Base-by-base conservation (phyloP, 2,113 vertebrate species). In the Sylvia atricapilla region DNA sequence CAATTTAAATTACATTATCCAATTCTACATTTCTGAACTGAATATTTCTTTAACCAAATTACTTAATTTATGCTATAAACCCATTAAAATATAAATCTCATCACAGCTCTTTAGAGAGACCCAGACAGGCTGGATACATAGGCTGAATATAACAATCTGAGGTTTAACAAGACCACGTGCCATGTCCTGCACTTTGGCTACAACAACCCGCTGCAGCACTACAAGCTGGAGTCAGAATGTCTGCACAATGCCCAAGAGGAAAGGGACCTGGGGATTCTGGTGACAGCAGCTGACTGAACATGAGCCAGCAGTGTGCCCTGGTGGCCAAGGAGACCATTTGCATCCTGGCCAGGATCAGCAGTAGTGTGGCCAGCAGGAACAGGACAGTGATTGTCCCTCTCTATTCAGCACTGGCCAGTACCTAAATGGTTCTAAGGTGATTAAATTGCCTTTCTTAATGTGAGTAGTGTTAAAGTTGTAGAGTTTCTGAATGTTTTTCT, bases 171-270 rank as follows among this genome's bases (percentile, higher is more conserved):
- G 28, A n/a, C 19, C 15, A 23, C 28, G 30, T n/a, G n/a, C 13
- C 4, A 6, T 2, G 30, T 30, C 15, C 41, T 66, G 28, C n/a
- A 16, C 15, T 47, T 47, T 23, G 41, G 23, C 28, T 50, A 23
- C 41, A 55, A 19, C 3, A 22, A 33, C 3, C 5, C 8, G 12
- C 41, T 41, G 50, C 30, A 66, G 28, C 0, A 0, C 8, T 28
- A 4, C n/a, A 24, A n/a, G 2, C 59, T 20, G 69, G n/a, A 12
- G 7, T 19, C 3, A 3, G 23, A 2, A 30, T 39, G 59, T 5
- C 30, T n/a, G 69, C 15, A 10, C 28, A 19, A 23, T 2, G 9
- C 1, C n/a, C 82, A 39, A 41, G 41, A 4, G 47, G 15, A 55
- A 60, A 60, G 24, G 35, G 7, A 37, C 11, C 15, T 27, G 58